Conservation (phyloP, 1,140 invertebrate genomes). For the Euura lappo region DNA sequence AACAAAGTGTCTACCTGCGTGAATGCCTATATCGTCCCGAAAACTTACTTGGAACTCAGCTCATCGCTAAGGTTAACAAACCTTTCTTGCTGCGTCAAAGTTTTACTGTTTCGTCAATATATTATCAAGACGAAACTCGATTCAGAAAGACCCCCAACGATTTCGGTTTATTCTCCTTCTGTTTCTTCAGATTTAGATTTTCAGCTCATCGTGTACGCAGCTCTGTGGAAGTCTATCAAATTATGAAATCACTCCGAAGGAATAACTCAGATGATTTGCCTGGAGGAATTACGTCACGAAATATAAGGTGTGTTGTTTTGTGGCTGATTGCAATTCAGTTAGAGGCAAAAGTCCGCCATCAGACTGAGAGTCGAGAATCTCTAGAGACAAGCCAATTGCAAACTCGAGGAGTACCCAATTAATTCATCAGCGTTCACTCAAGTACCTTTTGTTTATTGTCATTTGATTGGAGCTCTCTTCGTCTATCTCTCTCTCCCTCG, state of each 20-base stretch:
- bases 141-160: neutral
- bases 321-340: neutral
- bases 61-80: neutral
- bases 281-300: neutral
- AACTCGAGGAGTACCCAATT: neutral
- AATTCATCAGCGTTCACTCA: neutral
- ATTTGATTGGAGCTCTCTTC: neutral
- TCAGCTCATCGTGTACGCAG: too few relatives aligned
- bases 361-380: neutral
- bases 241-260: too few relatives aligned
- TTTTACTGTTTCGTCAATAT: neutral
- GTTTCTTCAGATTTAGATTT: too few relatives aligned
- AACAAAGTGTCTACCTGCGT: neutral
- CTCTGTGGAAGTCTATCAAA: too few relatives aligned
- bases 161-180: too few relatives aligned
- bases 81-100: neutral
- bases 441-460: constrained; percentile 7
- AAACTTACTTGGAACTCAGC: neutral
- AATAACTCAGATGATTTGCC: too few relatives aligned
- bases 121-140: neutral
- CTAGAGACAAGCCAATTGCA: neutral
- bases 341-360: neutral
- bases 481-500: neutral
- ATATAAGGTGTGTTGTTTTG: neutral
- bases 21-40: neutral